Percentiles rank a stretch among this genome's conserved stretches.
Conservation (phyloP, 2,888 invertebrate species). For the Megalurothrips usitatus region DNA sequence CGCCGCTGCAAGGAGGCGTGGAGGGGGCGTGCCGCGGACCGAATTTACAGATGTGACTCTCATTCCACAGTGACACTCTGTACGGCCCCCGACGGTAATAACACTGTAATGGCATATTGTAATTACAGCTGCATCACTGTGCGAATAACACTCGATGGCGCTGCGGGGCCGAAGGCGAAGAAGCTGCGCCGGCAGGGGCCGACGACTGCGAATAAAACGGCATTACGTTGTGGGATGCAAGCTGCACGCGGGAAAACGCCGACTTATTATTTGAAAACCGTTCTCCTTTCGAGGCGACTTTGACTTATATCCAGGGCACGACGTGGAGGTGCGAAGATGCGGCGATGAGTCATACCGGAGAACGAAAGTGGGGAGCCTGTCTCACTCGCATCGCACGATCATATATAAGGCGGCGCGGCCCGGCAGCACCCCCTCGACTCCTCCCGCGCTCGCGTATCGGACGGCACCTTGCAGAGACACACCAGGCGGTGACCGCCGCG, state of each 20-base stretch:
- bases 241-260: too few species aligned
- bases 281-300: too few species aligned
- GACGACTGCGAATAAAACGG: too few species aligned
- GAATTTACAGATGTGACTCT: constrained; percentile 6
- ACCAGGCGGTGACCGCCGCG: background rate
- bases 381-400: too few species aligned
- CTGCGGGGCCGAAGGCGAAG: too few species aligned
- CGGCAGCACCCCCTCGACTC: background rate
- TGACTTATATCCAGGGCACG: too few species aligned
- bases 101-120: constrained; percentile 6
- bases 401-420: background rate
- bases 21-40: background rate
- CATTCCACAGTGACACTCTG: background rate
- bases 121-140: background rate
- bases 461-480: background rate
- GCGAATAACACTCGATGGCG: background rate
- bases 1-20: background rate
- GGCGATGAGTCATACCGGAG: too few species aligned
- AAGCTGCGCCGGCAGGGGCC: too few species aligned
- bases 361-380: too few species aligned
- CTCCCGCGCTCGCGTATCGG: background rate
- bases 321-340: too few species aligned
- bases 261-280: too few species aligned
- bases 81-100: background rate
- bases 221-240: too few species aligned